phyloP scores from a whole-genome alignment of 2,797 vertebrate species.

The Cyprinella venusta region DNA sequence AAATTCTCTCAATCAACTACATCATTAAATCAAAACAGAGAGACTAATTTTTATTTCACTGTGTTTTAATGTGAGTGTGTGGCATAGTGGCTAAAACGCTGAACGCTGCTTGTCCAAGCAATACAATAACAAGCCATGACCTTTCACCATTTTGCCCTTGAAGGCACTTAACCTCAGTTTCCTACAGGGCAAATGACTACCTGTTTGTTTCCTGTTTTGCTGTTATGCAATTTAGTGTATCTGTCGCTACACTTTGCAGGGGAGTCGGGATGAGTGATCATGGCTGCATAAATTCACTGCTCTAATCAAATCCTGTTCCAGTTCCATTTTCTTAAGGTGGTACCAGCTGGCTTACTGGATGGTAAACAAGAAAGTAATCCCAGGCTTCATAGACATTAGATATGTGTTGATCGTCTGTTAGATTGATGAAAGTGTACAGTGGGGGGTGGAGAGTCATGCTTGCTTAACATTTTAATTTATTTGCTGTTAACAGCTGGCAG shows the following conservation, averaged over 20 bases:
- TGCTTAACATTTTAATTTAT: conserved; percentile 3
- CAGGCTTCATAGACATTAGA: neutral
- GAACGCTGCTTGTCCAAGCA: neutral
- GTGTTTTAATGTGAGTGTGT: neutral
- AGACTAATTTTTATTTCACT: neutral
- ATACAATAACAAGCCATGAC: neutral
- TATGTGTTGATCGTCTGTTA: neutral
- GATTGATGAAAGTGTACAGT: conserved; percentile 6
- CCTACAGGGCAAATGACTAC: neutral
- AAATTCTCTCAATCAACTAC: neutral
- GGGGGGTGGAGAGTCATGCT: neutral
- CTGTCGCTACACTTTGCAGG: neutral
- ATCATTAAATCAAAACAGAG: neutral
- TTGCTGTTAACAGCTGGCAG: neutral
- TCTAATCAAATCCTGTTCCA: conserved; percentile 2
- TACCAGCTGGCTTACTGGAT: neutral
- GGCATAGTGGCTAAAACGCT: neutral
- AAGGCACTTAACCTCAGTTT: conserved; percentile 9
- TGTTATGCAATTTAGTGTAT: too few species aligned
- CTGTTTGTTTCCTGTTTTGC: neutral
- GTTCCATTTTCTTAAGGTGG: neutral
- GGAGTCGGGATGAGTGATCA: too few species aligned
- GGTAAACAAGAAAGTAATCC: neutral
- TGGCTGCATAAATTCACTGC: neutral
- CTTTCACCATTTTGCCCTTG: conserved; percentile 6